A percentile compares a stretch with the other conserved stretches of the same genome.
phyloP scores from a whole-genome alignment of 2,888 invertebrate genomes.

The Ptychoptera albimana region DNA sequence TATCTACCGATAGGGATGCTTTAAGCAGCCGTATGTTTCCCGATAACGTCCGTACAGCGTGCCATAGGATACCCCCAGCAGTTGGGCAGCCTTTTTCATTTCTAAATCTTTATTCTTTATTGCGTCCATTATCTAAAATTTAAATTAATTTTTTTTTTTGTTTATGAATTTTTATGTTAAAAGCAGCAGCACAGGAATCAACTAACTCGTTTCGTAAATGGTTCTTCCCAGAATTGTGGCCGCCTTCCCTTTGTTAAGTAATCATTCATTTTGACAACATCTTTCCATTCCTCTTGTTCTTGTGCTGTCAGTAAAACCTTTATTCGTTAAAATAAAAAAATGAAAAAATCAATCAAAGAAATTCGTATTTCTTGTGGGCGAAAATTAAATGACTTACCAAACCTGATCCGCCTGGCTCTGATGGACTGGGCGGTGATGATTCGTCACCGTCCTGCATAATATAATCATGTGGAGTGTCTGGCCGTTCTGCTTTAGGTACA shows the following conservation, averaged over 20 bases:
- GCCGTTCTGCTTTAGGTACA: slow-evolving; percentile 10
- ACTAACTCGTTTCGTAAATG: slow-evolving; percentile 58
- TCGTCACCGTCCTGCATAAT: slow-evolving; percentile 8
- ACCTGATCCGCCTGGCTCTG: slow-evolving; percentile 4
- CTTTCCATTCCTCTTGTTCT: slow-evolving; percentile 23
- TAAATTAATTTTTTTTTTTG: not conserved
- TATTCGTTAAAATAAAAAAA: slow-evolving; percentile 3
- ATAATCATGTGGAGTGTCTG: slow-evolving; percentile 9
- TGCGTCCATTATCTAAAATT: slow-evolving; percentile 59
- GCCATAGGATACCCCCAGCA: slow-evolving; percentile 80
- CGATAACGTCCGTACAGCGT: slow-evolving; percentile 79
- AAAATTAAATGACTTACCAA: too few species aligned
- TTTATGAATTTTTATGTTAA: too few species aligned
- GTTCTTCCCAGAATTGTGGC: slow-evolving; percentile 88
- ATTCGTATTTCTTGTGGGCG: not conserved
- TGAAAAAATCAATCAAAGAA: not conserved
- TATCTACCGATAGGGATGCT: slow-evolving; percentile 65
- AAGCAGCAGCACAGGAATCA: not conserved
- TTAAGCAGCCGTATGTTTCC: slow-evolving; percentile 76
- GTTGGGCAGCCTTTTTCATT: slow-evolving; percentile 85
- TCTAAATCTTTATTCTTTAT: slow-evolving; percentile 80
- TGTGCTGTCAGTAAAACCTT: slow-evolving; percentile 21
- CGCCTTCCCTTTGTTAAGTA: slow-evolving; percentile 71
- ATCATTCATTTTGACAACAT: slow-evolving; percentile 75
- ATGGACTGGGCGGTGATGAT: slow-evolving; percentile 6